A percentile compares a stretch with the other conserved stretches of the same genome.
phyloP scores from a whole-genome alignment of 2,888 invertebrate species.

The Chymomyza fuscimana region DNA sequence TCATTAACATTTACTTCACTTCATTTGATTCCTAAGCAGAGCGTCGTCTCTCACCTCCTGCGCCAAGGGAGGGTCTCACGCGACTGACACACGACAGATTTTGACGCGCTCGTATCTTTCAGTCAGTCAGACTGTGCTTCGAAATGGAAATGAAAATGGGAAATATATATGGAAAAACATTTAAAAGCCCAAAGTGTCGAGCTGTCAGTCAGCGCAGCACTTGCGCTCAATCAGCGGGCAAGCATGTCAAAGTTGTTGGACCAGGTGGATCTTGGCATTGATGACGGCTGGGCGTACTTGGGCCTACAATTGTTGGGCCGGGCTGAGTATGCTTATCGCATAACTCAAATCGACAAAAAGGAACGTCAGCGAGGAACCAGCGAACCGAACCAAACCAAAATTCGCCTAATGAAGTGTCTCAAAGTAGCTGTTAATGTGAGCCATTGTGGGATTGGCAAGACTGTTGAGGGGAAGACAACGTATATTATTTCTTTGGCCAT shows the following conservation, averaged over 20 bases:
- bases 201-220: conserved; percentile 64
- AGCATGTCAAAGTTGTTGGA: conserved; percentile 39
- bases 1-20: conserved; percentile 62
- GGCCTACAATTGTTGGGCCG: conserved; percentile 19
- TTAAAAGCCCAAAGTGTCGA: conserved; percentile 70
- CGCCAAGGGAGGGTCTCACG: background rate
- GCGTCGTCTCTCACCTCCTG: background rate
- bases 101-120: conserved; percentile 52
- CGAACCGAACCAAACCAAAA: background rate
- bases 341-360: conserved; percentile 61
- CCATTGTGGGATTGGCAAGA: background rate
- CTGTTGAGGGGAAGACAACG: conserved; percentile 5
- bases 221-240: conserved; percentile 63
- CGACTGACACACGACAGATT: conserved; percentile 41
- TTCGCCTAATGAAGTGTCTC: conserved; percentile 49
- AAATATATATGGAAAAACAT: conserved; percentile 36
- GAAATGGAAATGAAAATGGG: conserved; percentile 37
- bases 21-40: conserved; percentile 42
- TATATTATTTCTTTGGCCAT: conserved; percentile 5
- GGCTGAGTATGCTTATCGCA: conserved; percentile 47
- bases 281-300: conserved; percentile 19
- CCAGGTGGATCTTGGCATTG: conserved; percentile 13
- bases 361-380: background rate
- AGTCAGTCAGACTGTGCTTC: conserved; percentile 46
- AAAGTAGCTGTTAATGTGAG: conserved; percentile 68